A percentile compares a stretch with the other conserved stretches of the same genome.
Conservation (phyloP, 2,797 vertebrate genomes). For the Prionace glauca region DNA sequence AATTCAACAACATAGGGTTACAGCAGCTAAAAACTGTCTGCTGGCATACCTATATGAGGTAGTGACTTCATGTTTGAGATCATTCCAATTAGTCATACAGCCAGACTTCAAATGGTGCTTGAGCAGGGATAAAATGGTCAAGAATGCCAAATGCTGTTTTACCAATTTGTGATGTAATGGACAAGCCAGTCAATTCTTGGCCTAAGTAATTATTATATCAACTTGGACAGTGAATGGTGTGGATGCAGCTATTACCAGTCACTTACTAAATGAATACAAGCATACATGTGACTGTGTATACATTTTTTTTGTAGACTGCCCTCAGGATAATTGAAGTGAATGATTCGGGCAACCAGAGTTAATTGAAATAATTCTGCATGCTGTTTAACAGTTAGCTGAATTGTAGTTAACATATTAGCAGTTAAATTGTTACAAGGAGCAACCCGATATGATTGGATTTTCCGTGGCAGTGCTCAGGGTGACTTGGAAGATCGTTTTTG, state of each 20-base stretch:
- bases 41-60: background rate
- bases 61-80: background rate
- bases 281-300: background rate
- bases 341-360: background rate
- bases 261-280: background rate
- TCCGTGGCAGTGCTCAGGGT: background rate
- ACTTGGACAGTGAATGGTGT: background rate
- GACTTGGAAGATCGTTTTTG: background rate
- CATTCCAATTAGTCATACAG: background rate
- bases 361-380: background rate
- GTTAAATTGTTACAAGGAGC: background rate
- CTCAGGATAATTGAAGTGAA: background rate
- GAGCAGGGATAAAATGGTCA: background rate
- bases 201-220: background rate
- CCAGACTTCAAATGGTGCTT: background rate
- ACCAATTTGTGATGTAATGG: background rate
- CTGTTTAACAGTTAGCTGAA: background rate
- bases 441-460: background rate
- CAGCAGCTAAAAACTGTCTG: background rate
- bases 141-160: background rate
- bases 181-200: background rate
- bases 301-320: background rate
- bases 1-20: background rate
- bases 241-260: background rate
- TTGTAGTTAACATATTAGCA: background rate